phyloP scores from a whole-genome alignment of 1,140 invertebrate genomes.

The Drosophila repleta region DNA sequence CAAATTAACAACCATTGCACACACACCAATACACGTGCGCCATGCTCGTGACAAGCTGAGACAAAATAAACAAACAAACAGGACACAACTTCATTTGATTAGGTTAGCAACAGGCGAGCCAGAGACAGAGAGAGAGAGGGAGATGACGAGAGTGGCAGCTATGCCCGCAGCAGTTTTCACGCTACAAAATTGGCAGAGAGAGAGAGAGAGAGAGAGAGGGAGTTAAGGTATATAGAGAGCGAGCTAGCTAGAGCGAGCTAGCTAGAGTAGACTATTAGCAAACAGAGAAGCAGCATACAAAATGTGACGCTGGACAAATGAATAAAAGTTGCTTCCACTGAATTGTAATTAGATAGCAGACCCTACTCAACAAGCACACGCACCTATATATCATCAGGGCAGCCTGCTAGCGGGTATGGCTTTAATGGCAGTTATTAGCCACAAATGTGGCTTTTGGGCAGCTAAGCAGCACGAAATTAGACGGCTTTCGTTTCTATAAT shows the following conservation, averaged over 20 bases:
- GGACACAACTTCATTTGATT: conserved; percentile 41
- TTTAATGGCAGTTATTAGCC: conserved; percentile 47
- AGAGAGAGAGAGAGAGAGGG: background rate
- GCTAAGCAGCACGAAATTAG: conserved; percentile 25
- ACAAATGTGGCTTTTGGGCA: conserved; percentile 23
- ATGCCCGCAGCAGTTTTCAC: conserved; percentile 62
- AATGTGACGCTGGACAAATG: conserved; percentile 32
- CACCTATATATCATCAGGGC: background rate
- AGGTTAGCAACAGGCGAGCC: conserved; percentile 18
- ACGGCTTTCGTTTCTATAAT: conserved; percentile 6
- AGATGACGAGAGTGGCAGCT: background rate
- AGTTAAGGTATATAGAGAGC: background rate
- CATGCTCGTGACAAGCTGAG: conserved; percentile 68
- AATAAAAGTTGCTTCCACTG: conserved; percentile 27
- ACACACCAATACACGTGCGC: conserved; percentile 17
- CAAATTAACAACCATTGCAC: conserved; percentile 31
- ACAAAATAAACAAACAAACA: conserved; percentile 61
- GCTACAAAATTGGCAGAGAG: conserved; percentile 35
- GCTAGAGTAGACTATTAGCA: conserved; percentile 20
- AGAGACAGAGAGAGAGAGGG: background rate
- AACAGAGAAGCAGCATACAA: conserved; percentile 7
- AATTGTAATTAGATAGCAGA: conserved; percentile 27
- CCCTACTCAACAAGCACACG: background rate
- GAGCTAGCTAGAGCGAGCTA: conserved; percentile 6
- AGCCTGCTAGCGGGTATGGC: background rate